phyloP scores from a whole-genome alignment of 2,888 invertebrate genomes.

The Euzophera pinguis region DNA sequence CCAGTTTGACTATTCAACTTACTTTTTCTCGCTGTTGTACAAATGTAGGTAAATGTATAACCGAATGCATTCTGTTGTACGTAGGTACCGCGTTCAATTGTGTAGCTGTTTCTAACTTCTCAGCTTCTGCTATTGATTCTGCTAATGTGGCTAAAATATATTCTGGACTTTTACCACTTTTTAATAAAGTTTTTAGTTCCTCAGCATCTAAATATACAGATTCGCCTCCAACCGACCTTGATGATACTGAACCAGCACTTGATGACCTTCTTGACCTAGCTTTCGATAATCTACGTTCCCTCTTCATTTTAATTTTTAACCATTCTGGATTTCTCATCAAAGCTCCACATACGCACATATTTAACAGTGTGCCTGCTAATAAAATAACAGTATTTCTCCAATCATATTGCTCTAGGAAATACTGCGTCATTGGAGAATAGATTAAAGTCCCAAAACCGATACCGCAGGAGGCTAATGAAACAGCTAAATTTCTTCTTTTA shows the following conservation, averaged over 20 bases:
- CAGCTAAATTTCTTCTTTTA: constrained; percentile 90
- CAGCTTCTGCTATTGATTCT: constrained; percentile 75
- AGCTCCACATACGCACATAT: constrained; percentile 91
- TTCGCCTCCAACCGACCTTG: constrained; percentile 68
- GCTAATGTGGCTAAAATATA: constrained; percentile 82
- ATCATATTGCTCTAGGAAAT: constrained; percentile 84
- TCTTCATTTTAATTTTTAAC: constrained; percentile 83
- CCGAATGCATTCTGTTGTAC: constrained; percentile 78
- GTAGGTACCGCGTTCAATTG: constrained; percentile 66
- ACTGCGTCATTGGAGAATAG: constrained; percentile 91
- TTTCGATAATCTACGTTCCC: constrained; percentile 63
- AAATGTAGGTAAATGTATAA: constrained; percentile 88
- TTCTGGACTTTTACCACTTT: constrained; percentile 84
- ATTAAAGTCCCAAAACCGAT: constrained; percentile 93
- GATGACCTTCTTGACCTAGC: constrained; percentile 62
- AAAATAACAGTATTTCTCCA: constrained; percentile 90
- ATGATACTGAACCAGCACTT: constrained; percentile 71
- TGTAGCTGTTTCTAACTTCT: constrained; percentile 61
- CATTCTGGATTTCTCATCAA: constrained; percentile 94
- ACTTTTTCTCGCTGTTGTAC: constrained; percentile 85
- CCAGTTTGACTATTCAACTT: constrained; percentile 25
- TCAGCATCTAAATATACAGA: constrained; percentile 79
- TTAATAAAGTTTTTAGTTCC: constrained; percentile 83
- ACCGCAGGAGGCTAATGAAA: constrained; percentile 92
- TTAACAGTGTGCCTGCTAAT: constrained; percentile 89